phyloP scores from a whole-genome alignment of 2,888 invertebrate species.

The Drosophila austrosaltans region DNA sequence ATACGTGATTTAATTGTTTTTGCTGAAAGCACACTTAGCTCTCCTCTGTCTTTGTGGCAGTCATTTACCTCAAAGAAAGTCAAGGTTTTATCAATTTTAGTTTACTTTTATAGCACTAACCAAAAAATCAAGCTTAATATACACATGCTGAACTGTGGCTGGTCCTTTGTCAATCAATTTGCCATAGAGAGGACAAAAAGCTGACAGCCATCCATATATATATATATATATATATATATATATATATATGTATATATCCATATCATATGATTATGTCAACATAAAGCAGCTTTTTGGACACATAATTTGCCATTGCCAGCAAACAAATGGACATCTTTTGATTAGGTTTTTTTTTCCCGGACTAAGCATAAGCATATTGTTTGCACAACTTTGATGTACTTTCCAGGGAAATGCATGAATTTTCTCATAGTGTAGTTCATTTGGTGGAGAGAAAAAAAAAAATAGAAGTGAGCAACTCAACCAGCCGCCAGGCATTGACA shows the following conservation, averaged over 20 bases:
- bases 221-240: conserved; percentile 12
- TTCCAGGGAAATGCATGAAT: conserved; percentile 37
- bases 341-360: conserved; percentile 30
- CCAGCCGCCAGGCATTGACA: conserved; percentile 55
- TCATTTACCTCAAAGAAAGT: neutral
- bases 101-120: neutral
- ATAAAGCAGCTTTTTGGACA: conserved; percentile 10
- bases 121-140: conserved; percentile 23
- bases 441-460: conserved; percentile 24
- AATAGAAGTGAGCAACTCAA: conserved; percentile 59
- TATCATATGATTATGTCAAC: conserved; percentile 26
- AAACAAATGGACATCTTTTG: conserved; percentile 49
- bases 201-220: conserved; percentile 26
- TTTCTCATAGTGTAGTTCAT: conserved; percentile 56
- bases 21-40: neutral
- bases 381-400: neutral
- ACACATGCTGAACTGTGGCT: neutral
- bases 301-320: conserved; percentile 15
- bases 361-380: conserved; percentile 4
- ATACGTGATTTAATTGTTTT: neutral
- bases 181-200: conserved; percentile 24
- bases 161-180: conserved; percentile 11
- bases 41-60: neutral
- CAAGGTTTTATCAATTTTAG: neutral
- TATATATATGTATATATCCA: conserved; percentile 14